Evolutionary conservation across 1,140 invertebrate genomes (phyloP).

Genomic region (Zaprionus nigranus): DNA sequence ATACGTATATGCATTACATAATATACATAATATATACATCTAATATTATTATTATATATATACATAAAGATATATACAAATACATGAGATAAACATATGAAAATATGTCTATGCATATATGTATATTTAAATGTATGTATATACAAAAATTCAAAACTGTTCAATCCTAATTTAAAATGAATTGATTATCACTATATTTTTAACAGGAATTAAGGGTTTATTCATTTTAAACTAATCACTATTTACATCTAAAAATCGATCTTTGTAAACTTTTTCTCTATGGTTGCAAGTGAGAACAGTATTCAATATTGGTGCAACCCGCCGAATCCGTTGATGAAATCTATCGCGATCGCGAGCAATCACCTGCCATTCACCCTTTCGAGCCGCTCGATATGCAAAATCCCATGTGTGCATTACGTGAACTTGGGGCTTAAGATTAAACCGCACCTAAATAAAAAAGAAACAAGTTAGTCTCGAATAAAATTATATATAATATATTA

Average conservation of each 20-base stretch:
- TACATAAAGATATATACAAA: neutral
- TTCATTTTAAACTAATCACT: conserved; percentile 22
- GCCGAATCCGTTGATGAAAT: conserved; percentile 86
- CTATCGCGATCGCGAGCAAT: conserved; percentile 86
- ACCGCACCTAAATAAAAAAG: conserved; percentile 86
- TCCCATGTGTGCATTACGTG: conserved; percentile 88
- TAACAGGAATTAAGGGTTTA: conserved; percentile 31
- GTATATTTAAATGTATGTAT: neutral
- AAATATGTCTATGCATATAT: too few species aligned
- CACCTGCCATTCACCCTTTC: conserved; percentile 88
- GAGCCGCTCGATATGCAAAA: conserved; percentile 87
- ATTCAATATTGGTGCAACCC: conserved; percentile 84
- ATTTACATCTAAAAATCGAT: conserved; percentile 84
- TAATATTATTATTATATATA: neutral
- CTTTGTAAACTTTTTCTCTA: conserved; percentile 85
- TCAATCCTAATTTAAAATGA: neutral
- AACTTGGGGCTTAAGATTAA: conserved; percentile 85
- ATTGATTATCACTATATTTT: conserved; percentile 1
- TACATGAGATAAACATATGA: neutral
- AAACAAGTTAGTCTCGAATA: neutral
- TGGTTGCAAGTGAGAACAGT: conserved; percentile 85
- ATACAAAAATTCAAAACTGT: neutral
- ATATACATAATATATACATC: neutral
- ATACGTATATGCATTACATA: neutral
- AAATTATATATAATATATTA: neutral